Conservation (phyloP, 37 sponge, comb jelly and placozoan species). For the Spongilla lacustris region DNA sequence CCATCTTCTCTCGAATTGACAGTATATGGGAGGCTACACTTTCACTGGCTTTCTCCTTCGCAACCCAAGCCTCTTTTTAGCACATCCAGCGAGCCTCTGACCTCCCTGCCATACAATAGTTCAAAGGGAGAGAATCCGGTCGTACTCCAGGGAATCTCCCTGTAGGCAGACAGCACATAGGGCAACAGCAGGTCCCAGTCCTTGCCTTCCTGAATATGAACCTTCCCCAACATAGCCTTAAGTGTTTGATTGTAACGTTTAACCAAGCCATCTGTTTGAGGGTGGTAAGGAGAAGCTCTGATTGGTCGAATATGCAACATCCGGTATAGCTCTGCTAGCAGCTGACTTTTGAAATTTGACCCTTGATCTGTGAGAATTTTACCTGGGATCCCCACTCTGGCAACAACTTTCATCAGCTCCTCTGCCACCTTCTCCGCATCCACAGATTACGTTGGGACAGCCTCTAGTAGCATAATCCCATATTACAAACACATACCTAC, state of each 20-base stretch:
- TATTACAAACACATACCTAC: conserved; percentile 29
- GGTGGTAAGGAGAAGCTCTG: conserved; percentile 49
- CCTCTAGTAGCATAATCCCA: conserved; percentile 62
- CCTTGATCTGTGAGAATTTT: conserved; percentile 37
- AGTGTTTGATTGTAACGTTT: conserved; percentile 35
- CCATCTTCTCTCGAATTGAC: conserved; percentile 10
- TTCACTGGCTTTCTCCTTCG: conserved; percentile 13
- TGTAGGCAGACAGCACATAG: conserved; percentile 19
- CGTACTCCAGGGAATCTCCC: background rate
- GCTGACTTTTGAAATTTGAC: conserved; percentile 21
- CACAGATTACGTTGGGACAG: conserved; percentile 31
- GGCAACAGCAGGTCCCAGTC: conserved; percentile 34
- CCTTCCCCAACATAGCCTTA: conserved; percentile 12
- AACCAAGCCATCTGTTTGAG: conserved; percentile 38
- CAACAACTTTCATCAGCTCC: conserved; percentile 26
- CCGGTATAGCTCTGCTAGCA: conserved; percentile 29
- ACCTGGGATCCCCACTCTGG: conserved; percentile 19
- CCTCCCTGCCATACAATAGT: conserved; percentile 40
- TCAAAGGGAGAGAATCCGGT: conserved; percentile 43
- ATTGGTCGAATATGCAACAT: conserved; percentile 17
- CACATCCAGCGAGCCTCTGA: background rate
- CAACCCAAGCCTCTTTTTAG: conserved; percentile 15
- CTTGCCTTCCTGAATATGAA: background rate
- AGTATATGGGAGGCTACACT: conserved; percentile 1
- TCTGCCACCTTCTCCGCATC: conserved; percentile 31